Evolutionary conservation across 1,140 invertebrate genomes (phyloP).

Genomic region (Delia radicum): DNA sequence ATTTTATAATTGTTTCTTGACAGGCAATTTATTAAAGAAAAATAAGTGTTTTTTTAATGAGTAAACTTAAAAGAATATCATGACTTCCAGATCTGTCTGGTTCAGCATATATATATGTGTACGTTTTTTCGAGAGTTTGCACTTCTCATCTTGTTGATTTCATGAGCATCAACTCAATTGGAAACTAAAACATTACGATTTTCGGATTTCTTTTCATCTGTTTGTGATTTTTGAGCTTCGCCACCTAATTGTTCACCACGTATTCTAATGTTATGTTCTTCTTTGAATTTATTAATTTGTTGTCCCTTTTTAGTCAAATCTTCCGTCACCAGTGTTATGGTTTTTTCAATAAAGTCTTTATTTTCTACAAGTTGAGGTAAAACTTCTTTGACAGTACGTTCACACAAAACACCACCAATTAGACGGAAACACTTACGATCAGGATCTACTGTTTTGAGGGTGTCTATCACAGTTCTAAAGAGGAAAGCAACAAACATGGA

Average conservation of each 20-base stretch:
- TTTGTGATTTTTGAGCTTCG: conserved; percentile 54
- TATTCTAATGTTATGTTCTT: conserved; percentile 84
- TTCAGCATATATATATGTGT: not conserved
- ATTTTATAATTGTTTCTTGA: not conserved
- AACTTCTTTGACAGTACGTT: conserved; percentile 88
- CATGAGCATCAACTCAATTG: conserved; percentile 42
- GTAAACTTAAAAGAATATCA: not conserved
- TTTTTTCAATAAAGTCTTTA: conserved; percentile 77
- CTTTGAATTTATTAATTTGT: conserved; percentile 92
- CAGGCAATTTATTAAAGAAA: not conserved
- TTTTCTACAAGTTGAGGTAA: conserved; percentile 81
- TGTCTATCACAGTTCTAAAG: conserved; percentile 90
- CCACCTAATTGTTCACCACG: conserved; percentile 64
- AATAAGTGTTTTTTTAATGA: not conserved
- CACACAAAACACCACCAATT: conserved; percentile 90
- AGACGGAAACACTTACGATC: conserved; percentile 90
- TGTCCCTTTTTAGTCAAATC: conserved; percentile 83
- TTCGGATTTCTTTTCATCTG: conserved; percentile 48
- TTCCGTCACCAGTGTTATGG: conserved; percentile 75
- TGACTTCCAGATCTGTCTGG: not conserved
- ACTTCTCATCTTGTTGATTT: not conserved
- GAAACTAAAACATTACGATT: conserved; percentile 65
- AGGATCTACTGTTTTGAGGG: conserved; percentile 81
- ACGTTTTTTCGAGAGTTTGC: not conserved
- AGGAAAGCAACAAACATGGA: not conserved